Evolutionary conservation across 1,140 invertebrate species (phyloP).

Genomic region (Pseudomyrmex gracilis): DNA sequence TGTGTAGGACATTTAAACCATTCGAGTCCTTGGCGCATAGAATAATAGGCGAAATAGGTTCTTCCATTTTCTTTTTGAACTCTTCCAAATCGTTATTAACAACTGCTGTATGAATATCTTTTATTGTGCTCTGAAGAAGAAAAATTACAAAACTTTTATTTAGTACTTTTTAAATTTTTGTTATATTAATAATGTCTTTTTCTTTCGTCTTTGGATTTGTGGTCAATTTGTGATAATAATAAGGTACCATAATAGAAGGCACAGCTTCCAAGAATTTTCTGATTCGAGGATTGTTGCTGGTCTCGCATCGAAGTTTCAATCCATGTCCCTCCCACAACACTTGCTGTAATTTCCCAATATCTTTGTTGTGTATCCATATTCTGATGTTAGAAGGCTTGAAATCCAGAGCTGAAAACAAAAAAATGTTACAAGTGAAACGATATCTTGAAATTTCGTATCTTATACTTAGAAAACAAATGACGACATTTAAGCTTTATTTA

Average conservation of each 20-base stretch:
- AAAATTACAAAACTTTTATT: slow-evolving; percentile 35
- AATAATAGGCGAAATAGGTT: slow-evolving; percentile 90
- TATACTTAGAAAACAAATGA: background rate
- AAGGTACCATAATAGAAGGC: slow-evolving; percentile 93
- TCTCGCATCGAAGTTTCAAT: slow-evolving; percentile 91
- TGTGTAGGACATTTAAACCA: slow-evolving; percentile 93
- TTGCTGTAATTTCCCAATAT: slow-evolving; percentile 92
- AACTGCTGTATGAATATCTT: slow-evolving; percentile 92
- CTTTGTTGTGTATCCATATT: slow-evolving; percentile 96
- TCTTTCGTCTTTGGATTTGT: background rate
- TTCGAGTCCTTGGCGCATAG: slow-evolving; percentile 92
- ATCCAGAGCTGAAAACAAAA: slow-evolving; percentile 86
- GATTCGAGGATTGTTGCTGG: slow-evolving; percentile 92
- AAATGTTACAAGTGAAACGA: background rate
- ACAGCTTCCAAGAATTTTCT: slow-evolving; percentile 93
- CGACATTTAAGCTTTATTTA: background rate
- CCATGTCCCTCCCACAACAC: slow-evolving; percentile 96
- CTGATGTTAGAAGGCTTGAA: slow-evolving; percentile 94
- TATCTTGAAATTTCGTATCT: background rate
- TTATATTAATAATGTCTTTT: background rate
- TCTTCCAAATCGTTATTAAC: slow-evolving; percentile 91
- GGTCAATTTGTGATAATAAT: slow-evolving; percentile 32
- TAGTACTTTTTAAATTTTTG: background rate
- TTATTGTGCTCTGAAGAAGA: slow-evolving; percentile 90
- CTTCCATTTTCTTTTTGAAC: slow-evolving; percentile 88